A percentile compares a stretch with the other conserved stretches of the same genome.
Evolutionary conservation across 2,797 vertebrate genomes (phyloP).

Genomic region (Erethizon dorsatum): DNA sequence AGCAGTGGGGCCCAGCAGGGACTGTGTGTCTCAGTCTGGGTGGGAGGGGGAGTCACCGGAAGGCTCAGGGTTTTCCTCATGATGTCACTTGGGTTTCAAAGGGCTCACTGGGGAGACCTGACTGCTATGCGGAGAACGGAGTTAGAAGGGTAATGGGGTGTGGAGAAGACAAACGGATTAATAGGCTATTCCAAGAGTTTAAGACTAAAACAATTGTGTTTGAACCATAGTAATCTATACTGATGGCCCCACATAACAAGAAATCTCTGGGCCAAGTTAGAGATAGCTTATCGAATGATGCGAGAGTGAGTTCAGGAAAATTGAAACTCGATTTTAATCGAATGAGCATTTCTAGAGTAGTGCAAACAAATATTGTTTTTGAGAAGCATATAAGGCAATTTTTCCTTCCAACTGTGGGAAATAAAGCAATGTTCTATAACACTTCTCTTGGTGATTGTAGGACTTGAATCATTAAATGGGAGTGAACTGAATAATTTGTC

Average conservation of each 20-base stretch:
- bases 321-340: background rate
- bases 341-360: background rate
- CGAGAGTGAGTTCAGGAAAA: constrained; percentile 9
- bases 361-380: background rate
- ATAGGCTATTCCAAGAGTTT: background rate
- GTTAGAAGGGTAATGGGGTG: background rate
- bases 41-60: background rate
- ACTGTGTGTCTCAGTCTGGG: background rate
- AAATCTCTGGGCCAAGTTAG: background rate
- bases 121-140: background rate
- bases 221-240: background rate
- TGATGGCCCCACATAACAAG: background rate
- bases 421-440: background rate
- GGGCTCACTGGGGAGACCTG: background rate
- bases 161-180: background rate
- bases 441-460: constrained; percentile 25
- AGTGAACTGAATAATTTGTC: constrained; percentile 49
- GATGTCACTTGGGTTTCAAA: background rate
- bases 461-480: constrained; percentile 56
- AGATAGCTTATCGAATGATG: background rate
- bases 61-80: background rate
- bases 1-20: background rate
- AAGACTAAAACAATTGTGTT: background rate
- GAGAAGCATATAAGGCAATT: background rate
- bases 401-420: constrained; percentile 48